A percentile compares a stretch with the other conserved stretches of the same genome.
These are phyloP conservation scores for Todus mexicanus DNA, from an alignment of 2,797 vertebrate species.

Conservation along the genomic window DNA sequence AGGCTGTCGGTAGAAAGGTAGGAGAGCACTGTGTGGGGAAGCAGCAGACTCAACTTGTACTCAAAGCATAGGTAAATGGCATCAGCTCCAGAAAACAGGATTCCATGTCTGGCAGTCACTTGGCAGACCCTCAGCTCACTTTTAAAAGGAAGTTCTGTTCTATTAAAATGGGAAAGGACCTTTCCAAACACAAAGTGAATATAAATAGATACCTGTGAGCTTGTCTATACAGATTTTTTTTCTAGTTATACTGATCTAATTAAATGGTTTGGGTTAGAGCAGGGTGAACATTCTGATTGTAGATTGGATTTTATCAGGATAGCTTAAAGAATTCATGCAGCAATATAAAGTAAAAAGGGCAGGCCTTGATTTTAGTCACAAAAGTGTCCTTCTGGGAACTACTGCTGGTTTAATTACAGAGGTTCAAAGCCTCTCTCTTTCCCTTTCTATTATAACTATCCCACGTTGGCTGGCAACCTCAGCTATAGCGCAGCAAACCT, in stretches of 20 bases:
- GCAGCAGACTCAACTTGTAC: neutral
- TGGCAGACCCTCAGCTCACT: neutral
- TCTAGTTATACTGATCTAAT: neutral
- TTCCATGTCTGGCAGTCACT: neutral
- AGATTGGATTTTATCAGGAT: neutral
- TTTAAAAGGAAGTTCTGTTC: neutral
- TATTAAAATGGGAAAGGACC: neutral
- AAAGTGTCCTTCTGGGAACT: neutral
- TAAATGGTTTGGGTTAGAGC: neutral
- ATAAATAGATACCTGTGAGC: neutral
- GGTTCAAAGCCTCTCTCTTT: neutral
- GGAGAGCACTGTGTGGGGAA: neutral
- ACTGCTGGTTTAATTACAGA: constrained; percentile 24
- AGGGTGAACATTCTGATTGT: neutral
- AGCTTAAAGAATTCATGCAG: neutral
- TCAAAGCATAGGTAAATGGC: neutral
- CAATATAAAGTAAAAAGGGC: neutral
- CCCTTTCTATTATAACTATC: neutral
- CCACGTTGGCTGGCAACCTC: neutral
- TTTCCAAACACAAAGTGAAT: neutral
- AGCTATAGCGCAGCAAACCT: neutral
- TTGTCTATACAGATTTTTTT: neutral
- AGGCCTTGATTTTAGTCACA: neutral
- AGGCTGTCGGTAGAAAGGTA: neutral
- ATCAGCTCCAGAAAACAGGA: neutral